Conservation (phyloP, 2,113 vertebrate species). For the Dissostichus mawsoni region DNA sequence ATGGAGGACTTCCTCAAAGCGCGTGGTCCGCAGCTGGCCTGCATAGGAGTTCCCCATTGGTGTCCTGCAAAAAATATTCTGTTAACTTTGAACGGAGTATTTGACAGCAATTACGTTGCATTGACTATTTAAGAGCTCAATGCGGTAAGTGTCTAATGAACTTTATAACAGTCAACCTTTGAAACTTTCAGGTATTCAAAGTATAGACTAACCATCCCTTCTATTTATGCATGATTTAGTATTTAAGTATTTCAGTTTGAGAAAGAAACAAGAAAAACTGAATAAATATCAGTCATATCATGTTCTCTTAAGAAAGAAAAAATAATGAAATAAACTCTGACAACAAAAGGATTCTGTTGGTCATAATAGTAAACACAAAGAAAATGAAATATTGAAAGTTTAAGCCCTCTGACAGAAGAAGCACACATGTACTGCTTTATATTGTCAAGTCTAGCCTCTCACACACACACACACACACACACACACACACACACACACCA, state of each 20-base stretch:
- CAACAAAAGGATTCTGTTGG: background rate
- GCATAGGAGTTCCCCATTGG: constrained; percentile 98
- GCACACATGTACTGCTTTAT: background rate
- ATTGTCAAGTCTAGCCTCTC: background rate
- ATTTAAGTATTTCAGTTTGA: background rate
- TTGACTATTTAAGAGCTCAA: background rate
- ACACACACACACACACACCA: constrained; percentile 1
- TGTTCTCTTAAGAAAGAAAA: background rate
- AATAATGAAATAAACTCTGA: background rate
- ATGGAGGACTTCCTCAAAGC: constrained; percentile 96
- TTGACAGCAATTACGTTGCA: background rate
- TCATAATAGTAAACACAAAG: background rate
- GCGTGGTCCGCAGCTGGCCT: constrained; percentile 92
- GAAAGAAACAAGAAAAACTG: background rate
- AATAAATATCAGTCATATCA: background rate
- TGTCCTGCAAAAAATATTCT: constrained; percentile 57
- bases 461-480: background rate
- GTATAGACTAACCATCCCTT: background rate
- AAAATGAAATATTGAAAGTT: background rate
- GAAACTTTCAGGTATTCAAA: background rate
- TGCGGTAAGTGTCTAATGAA: background rate
- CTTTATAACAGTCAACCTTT: background rate
- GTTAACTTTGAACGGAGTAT: too few relatives aligned
- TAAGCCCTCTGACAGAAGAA: background rate
- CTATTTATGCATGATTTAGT: background rate